Evolutionary conservation across 92 coral and sea anemone species (phyloP), one percentile per base, ranked within the genome.

Genomic region (Umimayanthus chanpuru): DNA sequence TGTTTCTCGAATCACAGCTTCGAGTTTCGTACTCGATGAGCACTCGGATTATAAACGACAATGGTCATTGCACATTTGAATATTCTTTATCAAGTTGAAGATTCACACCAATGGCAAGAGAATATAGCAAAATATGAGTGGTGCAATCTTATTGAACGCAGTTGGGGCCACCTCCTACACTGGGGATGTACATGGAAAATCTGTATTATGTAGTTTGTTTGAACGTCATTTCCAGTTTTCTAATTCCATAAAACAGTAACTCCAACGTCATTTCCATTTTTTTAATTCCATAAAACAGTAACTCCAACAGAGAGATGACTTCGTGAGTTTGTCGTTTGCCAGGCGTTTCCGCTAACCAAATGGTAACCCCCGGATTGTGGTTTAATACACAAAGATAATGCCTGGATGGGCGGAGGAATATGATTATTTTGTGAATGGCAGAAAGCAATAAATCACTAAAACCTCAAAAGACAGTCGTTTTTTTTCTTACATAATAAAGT

Each of bases 291-390:
- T 49, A 4, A 53, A 61, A 15, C 16, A 32, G 23, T 2, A 79
- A 79, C 82, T 79, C 82, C 82, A 79, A 47, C 82, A 21, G 82
- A 53, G 82, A 79, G 23, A 79, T 44, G 66, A 26, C 82, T 50
- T 78, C 67, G 15, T 20, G 32, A 15, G 26, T 79, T 49, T 6
- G 38, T 50, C 44, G 64, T 79, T 79, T 49, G 68, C 26, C 58
- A 61, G 68, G 68, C 68, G 68, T 61, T 61, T 61, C 68, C 82
- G 66, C 66, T 79, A 20, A 29, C 38, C 26, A 61, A 79, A 12
- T 79, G 67, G 36, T 11, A 47, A 28, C 82, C 82, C 82, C 82
- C 14, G 40, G 39, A 61, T 79, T 79, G 82, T 12, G 58, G 47
- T n/a, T 76, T 41, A 76, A 43, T 43, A 44, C 56, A 5, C 30